Percentiles rank a stretch among this genome's conserved stretches.
These are phyloP conservation scores for Apodemus agrarius DNA, from an alignment of 2,797 vertebrate genomes.

Conservation along the genomic window DNA sequence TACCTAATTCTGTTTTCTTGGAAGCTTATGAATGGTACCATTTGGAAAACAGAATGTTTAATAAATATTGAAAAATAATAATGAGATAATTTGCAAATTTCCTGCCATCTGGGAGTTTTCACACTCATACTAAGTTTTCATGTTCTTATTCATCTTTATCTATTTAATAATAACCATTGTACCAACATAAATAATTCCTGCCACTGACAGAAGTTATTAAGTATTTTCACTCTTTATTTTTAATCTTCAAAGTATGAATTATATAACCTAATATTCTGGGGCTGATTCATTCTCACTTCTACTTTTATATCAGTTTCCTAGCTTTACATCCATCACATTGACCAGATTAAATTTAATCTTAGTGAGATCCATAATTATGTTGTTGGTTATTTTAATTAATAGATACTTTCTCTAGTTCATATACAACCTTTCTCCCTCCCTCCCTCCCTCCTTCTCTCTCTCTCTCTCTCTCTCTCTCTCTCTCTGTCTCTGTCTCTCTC, in stretches of 20 bases:
- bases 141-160: constrained; percentile 29
- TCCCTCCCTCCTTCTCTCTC: neutral
- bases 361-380: neutral
- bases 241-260: constrained; percentile 50
- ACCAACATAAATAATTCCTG: constrained; percentile 69
- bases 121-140: constrained; percentile 18
- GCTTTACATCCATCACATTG: constrained; percentile 16
- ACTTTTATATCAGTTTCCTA: constrained; percentile 42
- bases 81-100: constrained; percentile 60
- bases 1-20: neutral
- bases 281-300: constrained; percentile 50
- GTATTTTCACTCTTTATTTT: constrained; percentile 64
- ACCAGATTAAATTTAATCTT: constrained; percentile 41
- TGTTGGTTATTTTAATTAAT: neutral
- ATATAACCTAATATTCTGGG: constrained; percentile 45
- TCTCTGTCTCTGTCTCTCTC: neutral
- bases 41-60: constrained; percentile 52
- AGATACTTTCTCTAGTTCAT: neutral
- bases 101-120: constrained; percentile 60
- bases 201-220: constrained; percentile 55
- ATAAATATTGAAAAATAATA: constrained; percentile 62
- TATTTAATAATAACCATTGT: constrained; percentile 61
- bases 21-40: constrained; percentile 41
- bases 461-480: too few species aligned
- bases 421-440: neutral